Base-by-base conservation (phyloP, 2,113 vertebrate species). In the Conger conger region DNA sequence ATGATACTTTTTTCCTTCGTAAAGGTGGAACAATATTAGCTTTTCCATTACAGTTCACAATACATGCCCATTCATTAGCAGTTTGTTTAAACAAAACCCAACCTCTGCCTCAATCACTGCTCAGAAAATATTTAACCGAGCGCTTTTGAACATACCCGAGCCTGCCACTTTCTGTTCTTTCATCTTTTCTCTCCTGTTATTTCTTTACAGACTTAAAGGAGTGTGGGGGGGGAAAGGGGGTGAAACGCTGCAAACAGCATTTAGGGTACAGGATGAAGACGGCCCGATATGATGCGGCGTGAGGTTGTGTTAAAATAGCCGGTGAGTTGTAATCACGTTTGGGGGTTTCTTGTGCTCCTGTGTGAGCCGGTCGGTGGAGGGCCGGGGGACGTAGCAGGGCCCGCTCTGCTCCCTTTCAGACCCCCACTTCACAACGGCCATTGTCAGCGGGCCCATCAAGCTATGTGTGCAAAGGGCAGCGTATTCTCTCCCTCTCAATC, bases 21-120 rank as follows among this genome's bases (percentile, higher is more conserved):
- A 93, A 93, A 93, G 90, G 91, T 91, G 89, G 88, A 92, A 93
- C 93, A 93, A 93, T 94, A 94, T 94, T 93, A 93, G 91, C 91
- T 94, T 93, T 94, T 93, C 93, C 93, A 94, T 94, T 94, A 93
- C 92, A 92, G 90, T 91, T 92, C 90, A 87, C 76, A 37, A 78
- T 78, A 20, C 36, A 91, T 86, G 92, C 88, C 88, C 90, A 92
- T 92, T 94, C 92, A 92, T 91, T 85, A 83, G 91, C 88, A 91
- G 89, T 88, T 91, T 91, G 91, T 94, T 93, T 91, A 94, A 93
- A 90, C 40, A 87, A 84, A 87, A 83, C 83, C 81, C 87, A 87
- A 79, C 89, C 90, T 84, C 84, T 73, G 82, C 86, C 82, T 82
- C 83, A 76, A 42, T 80, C 80, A 82, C 76, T 80, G 27, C 78